These are phyloP conservation scores for Bubalus kerabau DNA, from an alignment of 2,113 vertebrate genomes.

Conservation along the genomic window DNA sequence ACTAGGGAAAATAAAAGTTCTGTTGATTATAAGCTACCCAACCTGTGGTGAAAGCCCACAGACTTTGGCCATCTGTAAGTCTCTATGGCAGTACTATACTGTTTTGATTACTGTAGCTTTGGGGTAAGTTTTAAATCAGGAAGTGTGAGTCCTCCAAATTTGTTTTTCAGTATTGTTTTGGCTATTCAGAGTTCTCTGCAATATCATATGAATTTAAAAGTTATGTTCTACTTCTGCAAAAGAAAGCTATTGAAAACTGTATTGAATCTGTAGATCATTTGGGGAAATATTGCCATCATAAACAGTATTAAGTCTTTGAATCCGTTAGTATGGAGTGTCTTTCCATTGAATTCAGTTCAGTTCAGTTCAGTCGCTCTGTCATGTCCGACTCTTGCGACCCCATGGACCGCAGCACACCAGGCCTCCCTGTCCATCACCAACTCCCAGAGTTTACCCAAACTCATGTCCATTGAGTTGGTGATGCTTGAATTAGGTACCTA, in stretches of 20 bases:
- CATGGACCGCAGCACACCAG: neutral
- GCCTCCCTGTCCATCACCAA: neutral
- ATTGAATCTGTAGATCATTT: neutral
- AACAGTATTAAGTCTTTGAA: neutral
- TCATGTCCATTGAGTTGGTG: neutral
- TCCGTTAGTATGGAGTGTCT: neutral
- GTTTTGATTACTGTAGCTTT: neutral
- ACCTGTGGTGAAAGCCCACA: neutral
- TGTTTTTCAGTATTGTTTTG: neutral
- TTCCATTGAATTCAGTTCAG: neutral
- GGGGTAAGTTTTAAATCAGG: neutral
- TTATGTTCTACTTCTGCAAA: neutral
- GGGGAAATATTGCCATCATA: neutral
- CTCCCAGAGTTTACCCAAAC: neutral
- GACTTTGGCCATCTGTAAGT: neutral
- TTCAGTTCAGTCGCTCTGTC: neutral
- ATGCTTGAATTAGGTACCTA: neutral
- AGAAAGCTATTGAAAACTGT: neutral
- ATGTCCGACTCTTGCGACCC: fast-evolving
- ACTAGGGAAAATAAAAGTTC: neutral
- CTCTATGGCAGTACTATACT: neutral
- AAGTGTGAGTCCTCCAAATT: neutral
- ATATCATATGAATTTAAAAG: neutral
- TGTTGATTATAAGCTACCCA: neutral
- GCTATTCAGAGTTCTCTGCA: neutral